phyloP scores from a whole-genome alignment of 2,797 vertebrate species.

The Pristis pectinata region DNA sequence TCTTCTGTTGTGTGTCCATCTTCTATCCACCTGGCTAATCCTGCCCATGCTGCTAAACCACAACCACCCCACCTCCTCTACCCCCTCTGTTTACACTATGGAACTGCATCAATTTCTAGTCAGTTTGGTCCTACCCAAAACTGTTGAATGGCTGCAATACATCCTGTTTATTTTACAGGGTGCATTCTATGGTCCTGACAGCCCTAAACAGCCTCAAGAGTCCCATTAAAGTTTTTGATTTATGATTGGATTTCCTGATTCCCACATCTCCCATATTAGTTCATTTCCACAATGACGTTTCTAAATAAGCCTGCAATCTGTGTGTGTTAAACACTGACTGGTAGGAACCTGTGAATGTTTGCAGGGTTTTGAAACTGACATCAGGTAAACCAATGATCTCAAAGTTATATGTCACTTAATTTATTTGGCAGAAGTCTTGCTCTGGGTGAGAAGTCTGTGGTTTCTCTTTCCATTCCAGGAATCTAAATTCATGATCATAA shows the following conservation, averaged over 20 bases:
- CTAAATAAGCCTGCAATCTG: background rate
- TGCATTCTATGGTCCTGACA: background rate
- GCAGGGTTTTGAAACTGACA: background rate
- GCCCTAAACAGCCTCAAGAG: background rate
- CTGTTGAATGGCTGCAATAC: background rate
- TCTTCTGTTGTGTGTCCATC: no score
- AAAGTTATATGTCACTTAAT: background rate
- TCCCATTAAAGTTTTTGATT: background rate
- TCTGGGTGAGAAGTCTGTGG: background rate
- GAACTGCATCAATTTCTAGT: background rate
- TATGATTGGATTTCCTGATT: background rate
- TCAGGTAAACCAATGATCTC: background rate
- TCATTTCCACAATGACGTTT: background rate
- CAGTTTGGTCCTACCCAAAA: background rate
- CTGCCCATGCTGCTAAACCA: no score
- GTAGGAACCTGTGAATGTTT: background rate
- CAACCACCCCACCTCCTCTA: no score
- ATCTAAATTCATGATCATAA: background rate
- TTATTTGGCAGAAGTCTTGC: background rate
- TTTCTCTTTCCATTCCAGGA: background rate
- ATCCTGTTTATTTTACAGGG: background rate
- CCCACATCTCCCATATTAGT: background rate
- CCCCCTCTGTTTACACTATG: background rate
- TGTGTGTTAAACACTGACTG: background rate
- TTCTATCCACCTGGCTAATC: no score